A percentile compares a stretch with the other conserved stretches of the same genome.
Conservation (phyloP, 2,113 vertebrate genomes). For the Burhinus oedicnemus region DNA sequence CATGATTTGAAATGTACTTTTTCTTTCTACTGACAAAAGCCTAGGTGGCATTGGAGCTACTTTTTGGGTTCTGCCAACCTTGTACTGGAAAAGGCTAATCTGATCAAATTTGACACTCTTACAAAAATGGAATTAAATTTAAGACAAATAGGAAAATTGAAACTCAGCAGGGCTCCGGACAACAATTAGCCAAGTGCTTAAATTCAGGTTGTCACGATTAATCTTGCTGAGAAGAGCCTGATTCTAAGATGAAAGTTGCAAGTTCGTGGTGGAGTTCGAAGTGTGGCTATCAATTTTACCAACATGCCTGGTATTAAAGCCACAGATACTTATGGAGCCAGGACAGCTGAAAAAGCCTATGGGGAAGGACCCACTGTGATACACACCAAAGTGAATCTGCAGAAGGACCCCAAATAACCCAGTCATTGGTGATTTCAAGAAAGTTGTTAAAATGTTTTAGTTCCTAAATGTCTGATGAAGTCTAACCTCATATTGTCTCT, state of each 20-base stretch:
- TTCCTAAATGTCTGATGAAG: not conserved
- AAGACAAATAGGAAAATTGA: constrained; percentile 20
- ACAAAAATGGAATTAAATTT: not conserved
- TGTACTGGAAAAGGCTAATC: constrained; percentile 13
- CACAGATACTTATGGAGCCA: not conserved
- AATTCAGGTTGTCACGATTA: not conserved
- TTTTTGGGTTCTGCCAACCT: not conserved
- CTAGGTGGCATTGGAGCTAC: not conserved
- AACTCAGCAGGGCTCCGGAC: not conserved
- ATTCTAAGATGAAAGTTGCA: not conserved
- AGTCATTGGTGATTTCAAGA: not conserved
- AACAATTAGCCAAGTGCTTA: constrained; percentile 1
- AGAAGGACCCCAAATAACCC: not conserved
- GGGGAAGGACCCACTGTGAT: not conserved
- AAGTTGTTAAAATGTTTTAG: not conserved
- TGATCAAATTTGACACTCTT: not conserved
- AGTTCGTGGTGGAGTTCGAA: not conserved
- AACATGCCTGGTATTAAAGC: rapidly evolving
- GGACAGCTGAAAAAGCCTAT: not conserved
- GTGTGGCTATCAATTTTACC: not conserved
- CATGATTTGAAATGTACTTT: not conserved
- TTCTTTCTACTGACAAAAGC: not conserved
- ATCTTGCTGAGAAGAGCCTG: not conserved
- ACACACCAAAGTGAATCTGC: not conserved
- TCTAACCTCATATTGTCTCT: not conserved